Percentiles rank a stretch among this genome's conserved stretches.
Conservation (phyloP, 2,113 vertebrate species). For the Morone chrysops region DNA sequence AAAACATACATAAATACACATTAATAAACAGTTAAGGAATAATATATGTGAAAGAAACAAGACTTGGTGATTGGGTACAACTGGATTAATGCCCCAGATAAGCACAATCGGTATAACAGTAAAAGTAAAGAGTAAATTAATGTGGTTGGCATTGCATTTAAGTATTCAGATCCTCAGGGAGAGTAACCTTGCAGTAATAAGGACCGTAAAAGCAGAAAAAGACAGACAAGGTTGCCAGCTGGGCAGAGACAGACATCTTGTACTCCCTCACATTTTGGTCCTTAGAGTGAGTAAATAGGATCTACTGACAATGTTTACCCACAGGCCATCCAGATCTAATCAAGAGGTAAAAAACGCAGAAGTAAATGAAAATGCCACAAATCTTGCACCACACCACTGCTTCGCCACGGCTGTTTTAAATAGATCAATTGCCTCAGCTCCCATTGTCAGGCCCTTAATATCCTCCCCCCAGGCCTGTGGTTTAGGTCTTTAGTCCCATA, state of each 20-base stretch:
- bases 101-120: neutral
- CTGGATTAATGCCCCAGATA: conserved; percentile 7
- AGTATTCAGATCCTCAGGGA: conserved; percentile 25
- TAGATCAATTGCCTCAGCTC: conserved; percentile 72
- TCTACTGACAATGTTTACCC: conserved; percentile 61
- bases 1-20: conserved; percentile 1
- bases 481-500: conserved; percentile 74
- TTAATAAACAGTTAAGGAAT: neutral
- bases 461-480: conserved; percentile 71
- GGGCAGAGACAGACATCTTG: conserved; percentile 41
- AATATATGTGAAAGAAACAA: neutral
- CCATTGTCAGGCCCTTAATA: conserved; percentile 73
- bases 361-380: conserved; percentile 76
- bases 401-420: conserved; percentile 69
- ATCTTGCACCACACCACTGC: conserved; percentile 58
- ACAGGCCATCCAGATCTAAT: conserved; percentile 69
- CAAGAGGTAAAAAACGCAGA: conserved; percentile 66
- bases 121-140: conserved; percentile 27
- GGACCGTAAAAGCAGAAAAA: conserved; percentile 34
- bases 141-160: conserved; percentile 20
- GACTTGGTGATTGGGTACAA: neutral
- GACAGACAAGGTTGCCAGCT: conserved; percentile 24
- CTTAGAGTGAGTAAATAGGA: conserved; percentile 59
- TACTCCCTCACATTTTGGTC: conserved; percentile 41
- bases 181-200: conserved; percentile 22